Evolutionary conservation across 23 tunicate species (phyloP), one percentile per base, ranked within the genome.

Genomic region (Styela clava): DNA sequence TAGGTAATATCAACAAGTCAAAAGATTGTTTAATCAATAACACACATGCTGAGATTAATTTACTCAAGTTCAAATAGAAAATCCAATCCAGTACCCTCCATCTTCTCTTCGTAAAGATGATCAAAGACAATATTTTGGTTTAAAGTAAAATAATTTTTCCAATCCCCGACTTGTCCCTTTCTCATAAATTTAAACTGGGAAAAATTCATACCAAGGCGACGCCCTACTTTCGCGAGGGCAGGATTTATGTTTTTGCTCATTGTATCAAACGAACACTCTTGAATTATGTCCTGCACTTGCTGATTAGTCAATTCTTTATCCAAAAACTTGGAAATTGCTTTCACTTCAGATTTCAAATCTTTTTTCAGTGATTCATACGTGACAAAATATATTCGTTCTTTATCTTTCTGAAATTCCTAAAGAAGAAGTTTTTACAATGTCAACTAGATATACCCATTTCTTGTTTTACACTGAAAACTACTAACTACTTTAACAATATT

Each of bases 151-250:
- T 73, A 35, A 73, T 73, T 73, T 27, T 73, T 73, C 78, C 78
- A 73, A n/a, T 73, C 78, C 16, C 78, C 78, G 52, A 73, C 51
- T 73, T 73, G 1, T 35, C 78, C 78, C 52, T 73, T 73, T 32
- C 78, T 32, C 78, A 73, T n/a, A n/a, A 73, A 73, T 34, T 73
- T 73, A 12, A 56, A 73, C 22, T 24, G 16, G 24, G 30, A 24
- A 0, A 73, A 73, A 22, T 73, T 56, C 20, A 22, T 19, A 72
- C 28, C 24, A 32, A 33, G 3, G 9, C 16, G 9, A 3, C 3
- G 3, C 16, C 25, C 78, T n/a, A 19, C 52, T 23, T 65, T 26
- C 16, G 62, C 5, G 31, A 23, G 24, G 24, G 28, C 31, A n/a
- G 78, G 28, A 34, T n/a, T 32, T 29, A 23, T 32, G 52, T 72